Percentiles rank a stretch among this genome's conserved stretches.
phyloP scores from a whole-genome alignment of 1,140 invertebrate species.

The Contarinia nasturtii region DNA sequence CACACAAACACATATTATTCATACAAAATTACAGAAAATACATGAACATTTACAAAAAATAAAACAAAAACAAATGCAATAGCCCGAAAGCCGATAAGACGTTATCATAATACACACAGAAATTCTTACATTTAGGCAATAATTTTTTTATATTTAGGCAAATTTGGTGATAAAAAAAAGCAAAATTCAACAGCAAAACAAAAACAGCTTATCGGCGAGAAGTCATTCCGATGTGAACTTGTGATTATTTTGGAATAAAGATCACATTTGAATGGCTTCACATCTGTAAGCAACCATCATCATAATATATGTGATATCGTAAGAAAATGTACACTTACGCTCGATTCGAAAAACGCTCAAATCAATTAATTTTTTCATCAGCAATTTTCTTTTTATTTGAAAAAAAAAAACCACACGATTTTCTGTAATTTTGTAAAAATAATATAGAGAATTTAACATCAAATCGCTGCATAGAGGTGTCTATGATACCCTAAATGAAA shows the following conservation, averaged over 20 bases:
- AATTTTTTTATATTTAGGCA: too few relatives aligned
- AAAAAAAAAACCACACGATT: background rate
- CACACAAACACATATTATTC: too few relatives aligned
- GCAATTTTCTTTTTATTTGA: background rate
- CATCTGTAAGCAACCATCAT: background rate
- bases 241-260: background rate
- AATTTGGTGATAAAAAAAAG: too few relatives aligned
- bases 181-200: too few relatives aligned
- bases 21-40: too few relatives aligned
- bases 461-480: background rate
- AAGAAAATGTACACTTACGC: too few relatives aligned
- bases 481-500: background rate
- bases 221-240: background rate
- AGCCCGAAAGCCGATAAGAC: too few relatives aligned
- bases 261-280: constrained; percentile 3
- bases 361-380: background rate
- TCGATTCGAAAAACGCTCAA: background rate
- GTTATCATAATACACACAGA: too few relatives aligned
- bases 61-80: too few relatives aligned
- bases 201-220: background rate
- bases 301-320: background rate
- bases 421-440: background rate
- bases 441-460: background rate
- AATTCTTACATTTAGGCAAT: too few relatives aligned
- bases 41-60: too few relatives aligned